Percentiles rank a stretch among this genome's conserved stretches.
phyloP scores from a whole-genome alignment of 2,797 vertebrate species.

The Discoglossus pictus region DNA sequence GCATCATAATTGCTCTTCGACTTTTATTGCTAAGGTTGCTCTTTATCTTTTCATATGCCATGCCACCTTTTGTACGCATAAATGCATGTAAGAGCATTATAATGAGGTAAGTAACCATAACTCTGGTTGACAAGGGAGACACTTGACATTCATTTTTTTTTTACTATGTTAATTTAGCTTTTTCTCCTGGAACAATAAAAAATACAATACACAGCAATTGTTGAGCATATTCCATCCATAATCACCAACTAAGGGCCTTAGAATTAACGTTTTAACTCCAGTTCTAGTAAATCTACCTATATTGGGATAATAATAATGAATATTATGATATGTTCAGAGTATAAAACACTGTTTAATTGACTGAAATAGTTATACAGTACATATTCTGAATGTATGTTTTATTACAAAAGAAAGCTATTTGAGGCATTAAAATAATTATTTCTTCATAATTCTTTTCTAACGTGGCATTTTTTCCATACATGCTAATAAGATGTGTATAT shows the following conservation, averaged over 20 bases:
- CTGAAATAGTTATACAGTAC: not conserved
- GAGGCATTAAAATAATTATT: too few species aligned
- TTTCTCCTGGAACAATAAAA: conserved; percentile 27
- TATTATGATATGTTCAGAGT: not conserved
- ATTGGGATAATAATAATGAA: not conserved
- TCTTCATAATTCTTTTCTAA: too few species aligned
- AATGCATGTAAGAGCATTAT: conserved; percentile 22
- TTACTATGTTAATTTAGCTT: conserved; percentile 18
- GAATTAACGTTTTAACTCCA: not conserved
- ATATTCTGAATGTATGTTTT: too few species aligned
- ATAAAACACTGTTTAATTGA: not conserved
- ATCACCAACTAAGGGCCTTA: conserved; percentile 3
- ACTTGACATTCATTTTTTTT: conserved; percentile 19
- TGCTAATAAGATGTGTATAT: too few species aligned
- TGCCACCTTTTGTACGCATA: conserved; percentile 18
- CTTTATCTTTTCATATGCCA: conserved; percentile 16
- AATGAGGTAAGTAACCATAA: conserved; percentile 13
- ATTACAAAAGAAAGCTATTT: too few species aligned
- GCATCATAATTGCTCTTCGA: conserved; percentile 24
- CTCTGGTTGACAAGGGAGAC: conserved; percentile 9
- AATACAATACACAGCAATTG: conserved; percentile 4
- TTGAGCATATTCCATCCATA: conserved; percentile 12
- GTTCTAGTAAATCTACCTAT: conserved; percentile 4
- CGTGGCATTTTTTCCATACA: too few species aligned
- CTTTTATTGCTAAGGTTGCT: conserved; percentile 15